Percentiles rank a stretch among this genome's conserved stretches.
Conservation (phyloP, 2,113 vertebrate species). For the Myrmecobius fasciatus region DNA sequence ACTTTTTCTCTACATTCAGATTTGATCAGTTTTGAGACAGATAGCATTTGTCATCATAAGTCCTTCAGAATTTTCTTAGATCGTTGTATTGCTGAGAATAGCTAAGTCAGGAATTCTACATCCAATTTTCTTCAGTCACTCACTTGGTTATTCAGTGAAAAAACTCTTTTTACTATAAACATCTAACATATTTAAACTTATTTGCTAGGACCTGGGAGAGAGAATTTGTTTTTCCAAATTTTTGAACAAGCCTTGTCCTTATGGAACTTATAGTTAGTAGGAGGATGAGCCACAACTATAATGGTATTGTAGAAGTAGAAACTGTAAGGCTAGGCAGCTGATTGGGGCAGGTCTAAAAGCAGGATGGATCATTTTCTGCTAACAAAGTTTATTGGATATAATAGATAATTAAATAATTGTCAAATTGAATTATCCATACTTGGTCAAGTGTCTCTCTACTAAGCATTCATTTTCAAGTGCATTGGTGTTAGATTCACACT, state of each 20-base stretch:
- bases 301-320: neutral
- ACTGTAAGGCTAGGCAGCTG: neutral
- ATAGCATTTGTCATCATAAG: neutral
- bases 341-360: neutral
- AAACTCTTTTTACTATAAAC: neutral
- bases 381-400: neutral
- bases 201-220: neutral
- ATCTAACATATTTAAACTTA: neutral
- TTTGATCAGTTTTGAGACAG: neutral
- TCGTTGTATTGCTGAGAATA: neutral
- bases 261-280: neutral
- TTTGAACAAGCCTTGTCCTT: neutral
- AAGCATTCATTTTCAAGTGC: too few species aligned
- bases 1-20: neutral
- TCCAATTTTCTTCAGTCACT: neutral
- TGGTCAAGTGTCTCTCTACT: neutral
- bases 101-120: neutral
- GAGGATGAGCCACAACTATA: neutral
- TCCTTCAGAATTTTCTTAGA: neutral
- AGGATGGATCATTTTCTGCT: neutral
- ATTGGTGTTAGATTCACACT: neutral
- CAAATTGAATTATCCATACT: neutral
- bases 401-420: neutral
- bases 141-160: neutral
- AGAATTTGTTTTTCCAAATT: neutral